These are phyloP conservation scores for Chloroceryle inda DNA, from an alignment of 2,797 vertebrate species.

Conservation along the genomic window DNA sequence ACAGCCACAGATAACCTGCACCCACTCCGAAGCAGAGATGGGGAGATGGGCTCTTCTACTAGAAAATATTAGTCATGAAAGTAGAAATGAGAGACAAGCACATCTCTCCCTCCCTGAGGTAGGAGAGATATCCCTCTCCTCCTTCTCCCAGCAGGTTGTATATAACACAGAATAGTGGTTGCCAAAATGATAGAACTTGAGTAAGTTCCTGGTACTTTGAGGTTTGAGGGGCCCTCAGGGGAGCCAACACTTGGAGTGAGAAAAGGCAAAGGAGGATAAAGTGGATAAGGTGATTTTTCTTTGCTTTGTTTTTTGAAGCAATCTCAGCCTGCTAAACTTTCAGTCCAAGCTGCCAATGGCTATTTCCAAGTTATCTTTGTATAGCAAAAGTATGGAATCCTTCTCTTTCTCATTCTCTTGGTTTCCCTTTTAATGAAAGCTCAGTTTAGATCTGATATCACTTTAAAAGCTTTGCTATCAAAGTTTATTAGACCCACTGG, in stretches of 20 bases:
- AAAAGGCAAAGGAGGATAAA: conserved; percentile 25
- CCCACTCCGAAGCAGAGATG: not conserved
- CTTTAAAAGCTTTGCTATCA: conserved; percentile 66
- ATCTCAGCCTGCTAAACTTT: conserved; percentile 59
- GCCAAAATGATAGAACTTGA: conserved; percentile 17
- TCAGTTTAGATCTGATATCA: conserved; percentile 64
- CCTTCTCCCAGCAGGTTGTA: not conserved
- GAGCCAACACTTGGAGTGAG: conserved; percentile 33
- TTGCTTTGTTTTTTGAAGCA: conserved; percentile 30
- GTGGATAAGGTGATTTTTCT: conserved; percentile 37
- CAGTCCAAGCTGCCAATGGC: conserved; percentile 16
- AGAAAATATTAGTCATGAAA: not conserved
- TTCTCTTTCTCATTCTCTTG: conserved; percentile 33
- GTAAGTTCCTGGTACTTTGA: conserved; percentile 26
- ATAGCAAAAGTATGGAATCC: conserved; percentile 8
- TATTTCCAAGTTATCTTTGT: conserved; percentile 54
- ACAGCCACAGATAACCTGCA: not conserved
- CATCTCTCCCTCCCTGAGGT: not conserved
- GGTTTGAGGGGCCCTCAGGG: not conserved
- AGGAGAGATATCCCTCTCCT: not conserved
- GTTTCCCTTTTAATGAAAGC: conserved; percentile 32
- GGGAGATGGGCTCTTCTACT: not conserved
- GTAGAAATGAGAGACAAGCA: not conserved
- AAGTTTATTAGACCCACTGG: conserved; percentile 64
- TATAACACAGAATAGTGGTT: not conserved